Conservation (phyloP, 1,140 invertebrate genomes). For the Drosophila azteca region DNA sequence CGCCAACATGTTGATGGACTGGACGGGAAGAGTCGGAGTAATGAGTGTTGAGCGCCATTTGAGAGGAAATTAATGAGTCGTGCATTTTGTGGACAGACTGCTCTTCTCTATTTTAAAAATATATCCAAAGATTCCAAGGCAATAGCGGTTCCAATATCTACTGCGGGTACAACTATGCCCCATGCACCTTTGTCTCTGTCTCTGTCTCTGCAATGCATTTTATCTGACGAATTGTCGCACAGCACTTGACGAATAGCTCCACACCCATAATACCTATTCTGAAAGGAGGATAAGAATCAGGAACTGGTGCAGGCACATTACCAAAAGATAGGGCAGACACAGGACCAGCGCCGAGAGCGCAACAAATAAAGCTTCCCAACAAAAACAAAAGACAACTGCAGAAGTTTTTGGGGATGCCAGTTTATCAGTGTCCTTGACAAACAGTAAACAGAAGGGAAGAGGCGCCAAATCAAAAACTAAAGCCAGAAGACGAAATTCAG, state of each 20-base stretch:
- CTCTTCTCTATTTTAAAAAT: too few relatives aligned
- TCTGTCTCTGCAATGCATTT: constrained; percentile 29
- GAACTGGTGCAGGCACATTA: too few relatives aligned
- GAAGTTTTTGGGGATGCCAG: constrained; percentile 48
- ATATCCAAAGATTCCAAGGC: neutral
- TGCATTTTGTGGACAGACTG: constrained; percentile 33
- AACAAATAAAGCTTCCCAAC: constrained; percentile 45
- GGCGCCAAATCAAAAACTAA: constrained; percentile 1
- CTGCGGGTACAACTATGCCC: neutral
- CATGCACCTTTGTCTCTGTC: neutral
- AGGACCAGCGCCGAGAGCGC: constrained; percentile 10
- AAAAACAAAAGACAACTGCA: constrained; percentile 59
- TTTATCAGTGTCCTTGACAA: constrained; percentile 53
- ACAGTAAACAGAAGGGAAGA: constrained; percentile 11
- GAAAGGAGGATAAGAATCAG: too few relatives aligned
- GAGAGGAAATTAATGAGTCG: constrained; percentile 31
- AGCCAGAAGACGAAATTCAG: constrained; percentile 6
- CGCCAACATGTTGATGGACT: neutral
- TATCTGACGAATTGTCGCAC: constrained; percentile 31
- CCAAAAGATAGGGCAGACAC: neutral
- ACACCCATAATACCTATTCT: constrained; percentile 20
- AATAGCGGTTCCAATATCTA: neutral
- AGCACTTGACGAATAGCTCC: neutral
- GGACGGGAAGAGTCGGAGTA: constrained; percentile 5
- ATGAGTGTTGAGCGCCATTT: constrained; percentile 18